These are phyloP conservation scores for Spisula subtruncata DNA, from an alignment of 2,888 invertebrate genomes.

Conservation along the genomic window DNA sequence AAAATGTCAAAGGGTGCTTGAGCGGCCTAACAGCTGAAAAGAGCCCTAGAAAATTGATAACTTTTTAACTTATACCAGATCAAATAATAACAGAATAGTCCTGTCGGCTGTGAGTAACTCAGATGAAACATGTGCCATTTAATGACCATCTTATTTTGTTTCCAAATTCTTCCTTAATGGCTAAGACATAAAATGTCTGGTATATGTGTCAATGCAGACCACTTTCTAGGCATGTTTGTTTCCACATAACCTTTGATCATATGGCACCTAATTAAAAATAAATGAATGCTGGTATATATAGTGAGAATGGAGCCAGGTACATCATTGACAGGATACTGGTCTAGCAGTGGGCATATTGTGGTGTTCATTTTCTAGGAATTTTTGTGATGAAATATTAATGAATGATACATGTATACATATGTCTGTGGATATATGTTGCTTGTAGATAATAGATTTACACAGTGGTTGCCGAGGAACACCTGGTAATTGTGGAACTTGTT, in stretches of 20 bases:
- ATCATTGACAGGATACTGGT: conserved; percentile 8
- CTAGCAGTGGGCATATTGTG: neutral
- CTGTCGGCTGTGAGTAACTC: too few relatives aligned
- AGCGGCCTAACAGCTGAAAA: too few relatives aligned
- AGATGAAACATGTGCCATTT: too few relatives aligned
- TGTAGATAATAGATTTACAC: neutral
- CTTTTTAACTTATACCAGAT: too few relatives aligned
- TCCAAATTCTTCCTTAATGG: too few relatives aligned
- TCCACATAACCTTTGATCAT: neutral
- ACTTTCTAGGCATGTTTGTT: too few relatives aligned
- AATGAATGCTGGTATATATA: neutral
- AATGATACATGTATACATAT: neutral
- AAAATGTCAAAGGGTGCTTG: too few relatives aligned
- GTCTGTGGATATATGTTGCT: neutral
- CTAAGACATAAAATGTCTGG: too few relatives aligned
- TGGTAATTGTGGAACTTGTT: neutral
- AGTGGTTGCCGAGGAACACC: neutral
- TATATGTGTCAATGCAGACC: too few relatives aligned
- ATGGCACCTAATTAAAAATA: conserved; percentile 13
- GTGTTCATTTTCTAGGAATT: neutral
- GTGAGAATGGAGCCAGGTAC: neutral
- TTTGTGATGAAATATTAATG: conserved; percentile 23
- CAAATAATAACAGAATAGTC: too few relatives aligned
- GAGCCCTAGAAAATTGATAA: too few relatives aligned
- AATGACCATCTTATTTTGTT: too few relatives aligned